Evolutionary conservation across 2,113 vertebrate genomes (phyloP), one percentile per base, ranked within the genome.

Genomic region (Oreochromis spilurus): DNA sequence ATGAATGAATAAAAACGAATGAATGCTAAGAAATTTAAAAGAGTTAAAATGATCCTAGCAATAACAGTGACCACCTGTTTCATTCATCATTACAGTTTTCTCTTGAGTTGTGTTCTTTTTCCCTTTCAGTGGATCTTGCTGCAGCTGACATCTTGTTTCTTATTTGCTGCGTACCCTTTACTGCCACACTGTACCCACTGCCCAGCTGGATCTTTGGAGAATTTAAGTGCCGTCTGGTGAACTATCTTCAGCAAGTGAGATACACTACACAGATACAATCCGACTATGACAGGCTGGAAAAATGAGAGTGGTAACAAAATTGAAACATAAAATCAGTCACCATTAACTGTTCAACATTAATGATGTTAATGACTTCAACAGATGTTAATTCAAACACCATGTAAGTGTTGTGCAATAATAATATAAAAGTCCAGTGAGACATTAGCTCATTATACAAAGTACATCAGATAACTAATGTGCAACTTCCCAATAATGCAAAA

Each of bases 131-230:
- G 4, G 96, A 96, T 60, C 89, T 96, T 84, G 96, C 96, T 4
- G 89, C 34, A 34, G 3, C 34, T 34, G 34, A 34, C 34, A 34
- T 34, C 7, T 8, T 34, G 34, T 34, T 8, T 34, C 34, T 7
- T 34, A 34, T 34, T 34, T 34, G 7, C 34, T 34, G 34, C 2
- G 34, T 34, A 7, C 34, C 34, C 7, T 34, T 34, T 34, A 34
- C 34, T 34, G 34, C 34, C 2, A 8, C 34, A 7, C 34, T 34
- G 34, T 34, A 34, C 34, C 34, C 3, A 7, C 34, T 34, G 34
- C 34, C 96, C 24, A 96, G 96, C 92, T 96, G 96, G 96, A 87
- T 96, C 31, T 96, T 96, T 91, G 96, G 95, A 36, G 94, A 96
- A 65, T 95, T 96, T 24, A 96, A 96, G 96, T 96, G 95, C 75